These are phyloP conservation scores for Arremon aurantiirostris DNA, from an alignment of 2,797 vertebrate species.

Conservation along the genomic window DNA sequence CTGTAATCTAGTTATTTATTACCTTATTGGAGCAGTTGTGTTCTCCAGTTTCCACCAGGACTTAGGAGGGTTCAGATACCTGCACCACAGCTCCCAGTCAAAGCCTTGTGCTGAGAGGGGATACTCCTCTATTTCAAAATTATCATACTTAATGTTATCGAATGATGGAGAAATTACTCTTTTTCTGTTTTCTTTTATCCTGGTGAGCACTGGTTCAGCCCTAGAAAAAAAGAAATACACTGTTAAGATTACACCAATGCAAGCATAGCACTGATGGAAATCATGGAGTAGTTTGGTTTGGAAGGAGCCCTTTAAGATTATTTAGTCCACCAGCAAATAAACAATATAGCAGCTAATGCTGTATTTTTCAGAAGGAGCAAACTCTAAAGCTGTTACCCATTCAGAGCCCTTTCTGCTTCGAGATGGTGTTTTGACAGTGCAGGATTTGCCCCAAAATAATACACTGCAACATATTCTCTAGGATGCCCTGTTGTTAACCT, in stretches of 20 bases:
- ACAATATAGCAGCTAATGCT: neutral
- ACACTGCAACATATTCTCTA: neutral
- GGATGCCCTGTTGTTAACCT: neutral
- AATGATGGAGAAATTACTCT: slow-evolving; percentile 94
- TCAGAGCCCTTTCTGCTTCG: neutral
- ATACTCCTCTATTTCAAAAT: slow-evolving; percentile 94
- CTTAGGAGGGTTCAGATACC: slow-evolving; percentile 94
- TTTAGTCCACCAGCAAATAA: neutral
- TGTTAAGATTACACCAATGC: neutral
- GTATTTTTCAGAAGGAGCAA: neutral
- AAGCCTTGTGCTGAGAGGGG: slow-evolving; percentile 93
- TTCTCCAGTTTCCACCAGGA: slow-evolving; percentile 95
- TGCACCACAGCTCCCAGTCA: slow-evolving; percentile 97
- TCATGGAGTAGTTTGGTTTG: neutral
- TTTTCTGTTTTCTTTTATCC: slow-evolving; percentile 92
- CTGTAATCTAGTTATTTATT: neutral
- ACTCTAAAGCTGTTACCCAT: neutral
- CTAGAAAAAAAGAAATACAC: slow-evolving; percentile 58
- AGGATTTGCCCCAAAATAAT: neutral
- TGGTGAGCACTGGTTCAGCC: slow-evolving; percentile 91
- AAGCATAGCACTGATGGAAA: neutral
- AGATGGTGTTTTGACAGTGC: neutral
- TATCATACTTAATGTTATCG: slow-evolving; percentile 97
- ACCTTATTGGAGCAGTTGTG: slow-evolving; percentile 94
- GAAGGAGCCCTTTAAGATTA: neutral